Conservation (phyloP, 2,888 invertebrate species). For the Rhingia campestris region DNA sequence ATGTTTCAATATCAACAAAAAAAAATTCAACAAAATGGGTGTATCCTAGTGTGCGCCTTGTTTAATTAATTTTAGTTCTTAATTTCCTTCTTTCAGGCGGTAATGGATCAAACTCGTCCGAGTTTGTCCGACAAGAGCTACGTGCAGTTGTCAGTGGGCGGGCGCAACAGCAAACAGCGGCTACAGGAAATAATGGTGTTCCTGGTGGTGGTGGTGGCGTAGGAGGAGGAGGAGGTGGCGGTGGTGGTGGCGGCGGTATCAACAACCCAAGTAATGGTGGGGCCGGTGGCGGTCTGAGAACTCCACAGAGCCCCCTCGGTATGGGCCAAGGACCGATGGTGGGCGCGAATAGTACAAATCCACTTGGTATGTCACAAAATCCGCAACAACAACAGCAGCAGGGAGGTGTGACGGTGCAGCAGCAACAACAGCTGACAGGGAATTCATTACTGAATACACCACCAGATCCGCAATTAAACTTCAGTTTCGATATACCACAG, state of each 20-base stretch:
- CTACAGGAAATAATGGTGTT: constrained; percentile 76
- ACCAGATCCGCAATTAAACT: constrained; percentile 81
- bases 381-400: constrained; percentile 75
- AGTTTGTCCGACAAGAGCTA: constrained; percentile 95
- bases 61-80: constrained; percentile 56
- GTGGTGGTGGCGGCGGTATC: constrained; percentile 66
- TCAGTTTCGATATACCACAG: constrained; percentile 80
- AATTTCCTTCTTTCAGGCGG: constrained; percentile 82
- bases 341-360: constrained; percentile 80
- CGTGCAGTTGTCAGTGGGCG: constrained; percentile 94
- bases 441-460: constrained; percentile 81
- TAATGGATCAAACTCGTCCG: constrained; percentile 88
- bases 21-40: not conserved
- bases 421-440: constrained; percentile 76
- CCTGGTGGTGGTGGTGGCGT: constrained; percentile 78
- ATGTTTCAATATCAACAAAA: constrained; percentile 41
- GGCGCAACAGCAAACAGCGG: constrained; percentile 84
- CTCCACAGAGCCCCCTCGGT: constrained; percentile 82
- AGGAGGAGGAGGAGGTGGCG: constrained; percentile 75
- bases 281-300: constrained; percentile 75
- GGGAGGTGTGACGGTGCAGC: constrained; percentile 66
- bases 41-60: constrained; percentile 12
- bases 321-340: constrained; percentile 80
- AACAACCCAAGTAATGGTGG: constrained; percentile 44
- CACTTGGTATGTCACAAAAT: constrained; percentile 76